Evolutionary conservation across 2,797 vertebrate species (phyloP).

Genomic region (Sus cebifrons): DNA sequence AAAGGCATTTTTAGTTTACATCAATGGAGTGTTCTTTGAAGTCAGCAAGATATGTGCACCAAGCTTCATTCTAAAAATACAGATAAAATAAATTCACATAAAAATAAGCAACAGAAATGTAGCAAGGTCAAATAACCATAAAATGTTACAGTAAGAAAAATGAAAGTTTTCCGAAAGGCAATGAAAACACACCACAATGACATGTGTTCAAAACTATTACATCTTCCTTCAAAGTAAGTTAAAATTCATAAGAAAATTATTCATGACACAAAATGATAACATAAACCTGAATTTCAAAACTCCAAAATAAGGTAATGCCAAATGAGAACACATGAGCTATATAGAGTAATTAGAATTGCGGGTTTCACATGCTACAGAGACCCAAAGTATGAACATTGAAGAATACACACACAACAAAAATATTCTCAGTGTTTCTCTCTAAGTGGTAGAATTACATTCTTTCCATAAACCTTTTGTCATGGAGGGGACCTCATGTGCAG

Average conservation of each 20-base stretch:
- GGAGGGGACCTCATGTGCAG: background rate
- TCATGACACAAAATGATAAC: background rate
- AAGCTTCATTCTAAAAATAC: background rate
- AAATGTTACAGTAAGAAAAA: background rate
- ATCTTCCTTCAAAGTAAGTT: background rate
- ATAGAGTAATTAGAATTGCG: background rate
- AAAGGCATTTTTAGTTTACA: slow-evolving; percentile 46
- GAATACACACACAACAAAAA: background rate
- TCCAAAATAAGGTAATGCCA: background rate
- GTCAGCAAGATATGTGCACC: background rate
- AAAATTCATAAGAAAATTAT: background rate
- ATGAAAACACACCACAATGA: background rate
- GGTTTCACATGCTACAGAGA: background rate
- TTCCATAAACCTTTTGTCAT: background rate
- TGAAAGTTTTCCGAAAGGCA: background rate
- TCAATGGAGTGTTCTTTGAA: slow-evolving; percentile 8
- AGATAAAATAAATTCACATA: background rate
- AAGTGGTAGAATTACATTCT: background rate
- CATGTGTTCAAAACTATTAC: background rate
- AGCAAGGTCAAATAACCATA: background rate
- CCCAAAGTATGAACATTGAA: background rate
- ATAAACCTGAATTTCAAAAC: background rate
- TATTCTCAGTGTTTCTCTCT: background rate
- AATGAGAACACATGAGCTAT: background rate
- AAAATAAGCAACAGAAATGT: background rate